Conservation (phyloP, 2,797 vertebrate species). For the Setipinna tenuifilis region DNA sequence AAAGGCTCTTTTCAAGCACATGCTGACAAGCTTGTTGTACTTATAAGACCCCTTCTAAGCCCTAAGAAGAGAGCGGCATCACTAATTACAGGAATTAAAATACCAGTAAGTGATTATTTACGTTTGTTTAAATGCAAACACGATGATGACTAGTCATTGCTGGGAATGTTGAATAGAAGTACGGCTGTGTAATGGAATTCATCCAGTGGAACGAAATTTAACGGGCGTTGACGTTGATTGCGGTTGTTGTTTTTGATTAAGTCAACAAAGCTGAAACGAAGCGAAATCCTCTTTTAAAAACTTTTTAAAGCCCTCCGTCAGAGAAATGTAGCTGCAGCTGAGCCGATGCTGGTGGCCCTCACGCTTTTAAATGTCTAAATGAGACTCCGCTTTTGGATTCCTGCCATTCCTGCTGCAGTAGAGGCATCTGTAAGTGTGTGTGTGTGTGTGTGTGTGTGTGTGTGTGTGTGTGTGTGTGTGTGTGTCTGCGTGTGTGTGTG, state of each 20-base stretch:
- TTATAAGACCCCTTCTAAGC: background rate
- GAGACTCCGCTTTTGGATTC: background rate
- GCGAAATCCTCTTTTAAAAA: background rate
- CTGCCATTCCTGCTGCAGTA: background rate
- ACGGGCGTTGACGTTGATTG: background rate
- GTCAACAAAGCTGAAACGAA: background rate
- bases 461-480: conserved; percentile 18
- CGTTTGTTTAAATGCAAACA: background rate
- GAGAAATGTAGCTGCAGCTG: background rate
- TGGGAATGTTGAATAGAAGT: background rate
- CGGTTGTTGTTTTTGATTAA: conserved; percentile 15
- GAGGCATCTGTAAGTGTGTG: background rate
- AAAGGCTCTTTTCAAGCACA: background rate
- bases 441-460: background rate
- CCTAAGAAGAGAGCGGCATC: background rate
- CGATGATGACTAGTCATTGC: background rate
- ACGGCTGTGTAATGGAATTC: background rate
- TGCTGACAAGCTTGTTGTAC: background rate
- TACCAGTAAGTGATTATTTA: background rate
- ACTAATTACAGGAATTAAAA: conserved; percentile 9
- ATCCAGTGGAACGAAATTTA: background rate
- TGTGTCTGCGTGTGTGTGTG: background rate
- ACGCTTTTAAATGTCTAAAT: background rate
- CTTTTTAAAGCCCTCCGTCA: background rate
- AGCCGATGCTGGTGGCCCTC: background rate